phyloP scores from a whole-genome alignment of 2,113 vertebrate genomes.

The Tretioscincus oriximinensis region DNA sequence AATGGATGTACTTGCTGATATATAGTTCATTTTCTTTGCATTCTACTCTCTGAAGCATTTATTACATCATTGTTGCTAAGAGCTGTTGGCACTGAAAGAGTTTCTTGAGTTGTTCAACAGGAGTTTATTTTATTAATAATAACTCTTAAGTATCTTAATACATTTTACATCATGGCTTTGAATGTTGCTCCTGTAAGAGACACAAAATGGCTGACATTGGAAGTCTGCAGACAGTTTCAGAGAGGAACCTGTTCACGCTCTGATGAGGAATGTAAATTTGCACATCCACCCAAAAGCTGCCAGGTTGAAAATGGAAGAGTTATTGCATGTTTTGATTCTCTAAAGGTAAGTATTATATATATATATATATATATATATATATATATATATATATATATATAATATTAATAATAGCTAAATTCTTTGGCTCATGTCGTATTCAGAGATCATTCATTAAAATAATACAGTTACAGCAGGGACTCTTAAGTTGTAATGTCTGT shows the following conservation, averaged over 20 bases:
- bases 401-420: not conserved
- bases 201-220: conserved; percentile 94
- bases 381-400: too few species aligned
- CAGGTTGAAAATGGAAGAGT: conserved; percentile 96
- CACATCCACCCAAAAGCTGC: conserved; percentile 96
- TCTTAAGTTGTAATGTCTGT: too few species aligned
- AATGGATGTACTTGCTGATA: conserved; percentile 73
- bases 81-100: conserved; percentile 45
- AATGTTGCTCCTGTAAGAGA: conserved; percentile 91
- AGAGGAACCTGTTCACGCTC: conserved; percentile 94
- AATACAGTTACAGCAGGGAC: too few species aligned
- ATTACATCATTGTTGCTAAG: conserved; percentile 24
- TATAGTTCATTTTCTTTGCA: conserved; percentile 64
- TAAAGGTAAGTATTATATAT: conserved; percentile 84
- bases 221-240: conserved; percentile 96
- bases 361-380: too few species aligned
- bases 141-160: conserved; percentile 34
- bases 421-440: too few species aligned
- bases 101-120: conserved; percentile 50
- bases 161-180: conserved; percentile 84
- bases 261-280: conserved; percentile 98
- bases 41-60: conserved; percentile 56
- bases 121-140: conserved; percentile 46
- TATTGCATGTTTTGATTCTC: conserved; percentile 95
- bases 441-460: too few species aligned